These are phyloP conservation scores for Drosophila bipectinata DNA, from an alignment of 1,140 invertebrate species.

Conservation along the genomic window DNA sequence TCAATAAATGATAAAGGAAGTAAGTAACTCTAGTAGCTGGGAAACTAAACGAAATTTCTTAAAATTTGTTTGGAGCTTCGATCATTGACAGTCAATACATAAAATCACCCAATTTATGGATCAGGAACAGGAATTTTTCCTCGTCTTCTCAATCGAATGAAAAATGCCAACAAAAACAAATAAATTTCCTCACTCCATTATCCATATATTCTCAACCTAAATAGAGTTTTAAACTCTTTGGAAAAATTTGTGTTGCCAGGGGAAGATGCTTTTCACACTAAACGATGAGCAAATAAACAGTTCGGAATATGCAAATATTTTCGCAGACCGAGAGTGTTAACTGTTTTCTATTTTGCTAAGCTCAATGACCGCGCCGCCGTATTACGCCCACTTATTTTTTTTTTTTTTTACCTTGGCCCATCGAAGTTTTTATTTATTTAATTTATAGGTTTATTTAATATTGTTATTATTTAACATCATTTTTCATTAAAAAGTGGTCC, in stretches of 20 bases:
- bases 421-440: background rate
- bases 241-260: conserved; percentile 3
- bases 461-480: too few species aligned
- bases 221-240: background rate
- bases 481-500: too few species aligned
- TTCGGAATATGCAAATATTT: conserved; percentile 31
- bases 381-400: conserved; percentile 6
- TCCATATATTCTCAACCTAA: background rate
- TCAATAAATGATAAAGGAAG: too few species aligned
- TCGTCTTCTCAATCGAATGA: background rate
- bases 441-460: too few species aligned
- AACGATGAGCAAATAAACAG: conserved; percentile 13
- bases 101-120: conserved; percentile 10
- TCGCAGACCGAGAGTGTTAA: conserved; percentile 30
- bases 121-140: background rate
- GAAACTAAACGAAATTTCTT: too few species aligned
- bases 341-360: conserved; percentile 26
- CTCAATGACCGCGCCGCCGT: conserved; percentile 27
- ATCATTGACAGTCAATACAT: background rate
- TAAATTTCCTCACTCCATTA: too few species aligned
- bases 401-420: background rate
- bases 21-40: too few species aligned
- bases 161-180: too few species aligned
- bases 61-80: too few species aligned
- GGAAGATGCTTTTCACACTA: conserved; percentile 9